phyloP scores from a whole-genome alignment of 2,888 invertebrate species.

The Beris morrisii region DNA sequence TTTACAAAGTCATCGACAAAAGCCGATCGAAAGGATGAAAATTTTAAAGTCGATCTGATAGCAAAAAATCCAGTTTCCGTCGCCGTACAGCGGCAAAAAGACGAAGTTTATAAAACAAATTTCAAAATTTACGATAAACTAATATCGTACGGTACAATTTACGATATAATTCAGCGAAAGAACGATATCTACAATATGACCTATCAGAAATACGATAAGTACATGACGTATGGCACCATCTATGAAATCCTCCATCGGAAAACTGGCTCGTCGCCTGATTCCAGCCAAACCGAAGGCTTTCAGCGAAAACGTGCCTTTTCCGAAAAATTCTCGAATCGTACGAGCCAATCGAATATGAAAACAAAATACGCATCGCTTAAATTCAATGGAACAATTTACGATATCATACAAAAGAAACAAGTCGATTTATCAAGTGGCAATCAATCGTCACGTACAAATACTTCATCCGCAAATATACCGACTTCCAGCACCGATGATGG shows the following conservation, averaged over 20 bases:
- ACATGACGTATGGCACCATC: conserved; percentile 57
- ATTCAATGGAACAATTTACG: conserved; percentile 53
- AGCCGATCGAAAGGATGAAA: conserved; percentile 33
- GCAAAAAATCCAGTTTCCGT: neutral
- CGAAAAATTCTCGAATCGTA: conserved; percentile 45
- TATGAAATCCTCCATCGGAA: conserved; percentile 57
- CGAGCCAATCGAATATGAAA: conserved; percentile 25
- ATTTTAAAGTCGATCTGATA: conserved; percentile 15
- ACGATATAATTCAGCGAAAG: conserved; percentile 56
- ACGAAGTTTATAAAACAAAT: conserved; percentile 49
- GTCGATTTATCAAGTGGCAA: conserved; percentile 11
- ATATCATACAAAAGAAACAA: conserved; percentile 52
- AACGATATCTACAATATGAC: conserved; percentile 52
- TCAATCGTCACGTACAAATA: conserved; percentile 12
- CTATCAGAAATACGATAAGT: conserved; percentile 55
- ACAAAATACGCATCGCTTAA: conserved; percentile 38
- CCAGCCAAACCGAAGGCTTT: conserved; percentile 44
- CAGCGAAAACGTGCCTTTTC: conserved; percentile 54
- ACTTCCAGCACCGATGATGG: conserved; percentile 33
- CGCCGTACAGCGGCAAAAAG: conserved; percentile 20
- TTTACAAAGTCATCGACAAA: conserved; percentile 30
- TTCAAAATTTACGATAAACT: conserved; percentile 56
- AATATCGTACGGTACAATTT: conserved; percentile 54
- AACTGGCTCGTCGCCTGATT: conserved; percentile 38
- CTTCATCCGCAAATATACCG: neutral